Percentiles rank a stretch among this genome's conserved stretches.
phyloP scores from a whole-genome alignment of 2,888 invertebrate genomes.

The Oscheius sp. region DNA sequence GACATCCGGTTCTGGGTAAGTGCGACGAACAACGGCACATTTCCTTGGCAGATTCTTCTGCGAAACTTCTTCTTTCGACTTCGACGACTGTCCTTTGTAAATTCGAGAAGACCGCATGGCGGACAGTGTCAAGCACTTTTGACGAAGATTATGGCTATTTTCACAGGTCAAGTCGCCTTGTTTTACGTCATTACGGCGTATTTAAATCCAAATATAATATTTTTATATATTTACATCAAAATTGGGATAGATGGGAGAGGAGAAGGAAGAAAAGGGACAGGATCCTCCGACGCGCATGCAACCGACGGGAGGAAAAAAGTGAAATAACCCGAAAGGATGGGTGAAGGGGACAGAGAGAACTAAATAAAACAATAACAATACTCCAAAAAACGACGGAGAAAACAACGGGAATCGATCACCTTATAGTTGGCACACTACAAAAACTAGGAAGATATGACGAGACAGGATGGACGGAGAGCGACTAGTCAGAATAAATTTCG shows the following conservation, averaged over 20 bases:
- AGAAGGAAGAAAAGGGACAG: constrained; percentile 3
- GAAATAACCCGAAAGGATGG: constrained; percentile 33
- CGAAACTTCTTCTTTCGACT: too few species aligned
- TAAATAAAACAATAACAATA: constrained; percentile 13
- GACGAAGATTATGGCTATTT: background rate
- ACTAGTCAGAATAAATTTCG: background rate
- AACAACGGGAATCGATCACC: constrained; percentile 32
- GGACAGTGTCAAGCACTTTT: background rate
- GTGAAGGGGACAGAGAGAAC: constrained; percentile 6
- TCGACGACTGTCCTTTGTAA: too few species aligned
- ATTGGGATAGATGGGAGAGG: constrained; percentile 8
- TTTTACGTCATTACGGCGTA: background rate
- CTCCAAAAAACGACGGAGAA: background rate
- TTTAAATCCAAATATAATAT: constrained; percentile 2
- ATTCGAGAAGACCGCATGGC: too few species aligned
- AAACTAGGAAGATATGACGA: constrained; percentile 1
- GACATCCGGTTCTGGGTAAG: background rate
- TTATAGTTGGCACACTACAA: constrained; percentile 32
- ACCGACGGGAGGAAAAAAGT: constrained; percentile 17
- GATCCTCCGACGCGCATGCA: constrained; percentile 4
- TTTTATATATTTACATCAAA: constrained; percentile 24
- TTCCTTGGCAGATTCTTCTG: background rate
- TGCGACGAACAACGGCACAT: background rate
- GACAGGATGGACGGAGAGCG: background rate
- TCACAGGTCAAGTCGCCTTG: background rate